Conservation (phyloP, 1,140 invertebrate species). For the Drosophila kikkawai region DNA sequence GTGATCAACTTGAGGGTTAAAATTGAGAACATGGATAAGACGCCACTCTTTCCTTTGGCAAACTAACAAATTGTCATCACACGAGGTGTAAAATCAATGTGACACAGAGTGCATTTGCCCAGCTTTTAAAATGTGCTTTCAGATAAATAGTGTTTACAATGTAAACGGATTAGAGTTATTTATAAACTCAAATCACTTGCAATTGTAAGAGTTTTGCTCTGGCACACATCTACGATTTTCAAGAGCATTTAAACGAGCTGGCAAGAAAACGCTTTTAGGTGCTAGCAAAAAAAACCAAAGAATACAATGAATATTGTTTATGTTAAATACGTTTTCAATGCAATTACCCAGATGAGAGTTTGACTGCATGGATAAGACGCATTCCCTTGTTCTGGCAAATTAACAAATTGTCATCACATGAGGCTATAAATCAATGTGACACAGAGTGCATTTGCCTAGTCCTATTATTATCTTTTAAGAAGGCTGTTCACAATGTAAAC, state of each 20-base stretch:
- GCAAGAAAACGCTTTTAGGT: constrained; percentile 81
- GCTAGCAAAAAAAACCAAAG: background rate
- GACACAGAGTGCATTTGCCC: constrained; percentile 55
- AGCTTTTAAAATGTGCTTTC: too few relatives aligned
- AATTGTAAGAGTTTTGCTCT: constrained; percentile 41
- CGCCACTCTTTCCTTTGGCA: constrained; percentile 57
- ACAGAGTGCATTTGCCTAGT: constrained; percentile 73
- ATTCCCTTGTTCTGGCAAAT: constrained; percentile 61
- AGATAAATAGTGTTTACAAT: constrained; percentile 36
- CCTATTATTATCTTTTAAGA: background rate
- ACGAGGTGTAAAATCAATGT: constrained; percentile 40
- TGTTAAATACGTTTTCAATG: constrained; percentile 69
- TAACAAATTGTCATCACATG: constrained; percentile 77
- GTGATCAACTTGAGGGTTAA: constrained; percentile 10
- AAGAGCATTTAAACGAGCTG: constrained; percentile 57
- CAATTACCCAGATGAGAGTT: background rate
- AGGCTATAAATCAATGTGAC: constrained; percentile 52
- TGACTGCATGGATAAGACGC: constrained; percentile 71
- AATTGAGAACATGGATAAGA: constrained; percentile 66
- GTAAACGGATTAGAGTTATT: constrained; percentile 40
- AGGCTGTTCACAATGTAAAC: constrained; percentile 44
- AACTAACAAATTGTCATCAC: constrained; percentile 77
- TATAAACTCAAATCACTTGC: constrained; percentile 51
- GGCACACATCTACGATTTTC: constrained; percentile 79
- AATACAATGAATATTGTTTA: background rate